phyloP scores from a whole-genome alignment of 2,113 vertebrate species.

The Tetrax tetrax region DNA sequence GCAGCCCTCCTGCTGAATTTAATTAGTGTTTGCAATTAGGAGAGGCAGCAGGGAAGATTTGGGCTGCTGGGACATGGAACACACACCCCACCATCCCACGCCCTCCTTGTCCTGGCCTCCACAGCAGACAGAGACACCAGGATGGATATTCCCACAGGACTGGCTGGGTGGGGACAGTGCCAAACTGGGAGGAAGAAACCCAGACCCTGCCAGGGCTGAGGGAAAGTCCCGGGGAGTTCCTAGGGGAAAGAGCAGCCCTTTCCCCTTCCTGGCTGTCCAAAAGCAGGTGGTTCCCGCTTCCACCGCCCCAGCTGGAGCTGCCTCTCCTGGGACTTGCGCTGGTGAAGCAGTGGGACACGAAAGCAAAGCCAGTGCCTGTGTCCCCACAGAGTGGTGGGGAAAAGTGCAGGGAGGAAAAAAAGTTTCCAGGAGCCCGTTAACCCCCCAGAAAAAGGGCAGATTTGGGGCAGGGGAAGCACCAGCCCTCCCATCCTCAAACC shows the following conservation, averaged over 20 bases:
- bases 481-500: background rate
- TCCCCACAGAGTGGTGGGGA: background rate
- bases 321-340: no score
- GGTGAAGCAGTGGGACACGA: accelerated
- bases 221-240: background rate
- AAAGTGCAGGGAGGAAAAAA: background rate
- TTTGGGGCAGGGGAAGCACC: background rate
- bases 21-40: background rate
- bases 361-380: background rate
- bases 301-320: accelerated
- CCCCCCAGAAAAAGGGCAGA: background rate
- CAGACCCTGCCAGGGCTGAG: background rate
- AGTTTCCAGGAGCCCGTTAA: background rate
- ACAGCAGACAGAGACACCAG: no score
- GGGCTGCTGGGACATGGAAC: background rate
- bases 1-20: background rate
- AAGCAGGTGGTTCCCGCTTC: no score
- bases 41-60: background rate
- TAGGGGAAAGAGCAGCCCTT: background rate
- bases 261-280: accelerated
- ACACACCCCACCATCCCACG: accelerated
- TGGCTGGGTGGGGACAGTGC: accelerated
- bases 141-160: accelerated
- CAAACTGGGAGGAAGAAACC: background rate
- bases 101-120: background rate